Evolutionary conservation across 1,140 invertebrate species (phyloP).

Genomic region (Pseudomyrmex concolor): DNA sequence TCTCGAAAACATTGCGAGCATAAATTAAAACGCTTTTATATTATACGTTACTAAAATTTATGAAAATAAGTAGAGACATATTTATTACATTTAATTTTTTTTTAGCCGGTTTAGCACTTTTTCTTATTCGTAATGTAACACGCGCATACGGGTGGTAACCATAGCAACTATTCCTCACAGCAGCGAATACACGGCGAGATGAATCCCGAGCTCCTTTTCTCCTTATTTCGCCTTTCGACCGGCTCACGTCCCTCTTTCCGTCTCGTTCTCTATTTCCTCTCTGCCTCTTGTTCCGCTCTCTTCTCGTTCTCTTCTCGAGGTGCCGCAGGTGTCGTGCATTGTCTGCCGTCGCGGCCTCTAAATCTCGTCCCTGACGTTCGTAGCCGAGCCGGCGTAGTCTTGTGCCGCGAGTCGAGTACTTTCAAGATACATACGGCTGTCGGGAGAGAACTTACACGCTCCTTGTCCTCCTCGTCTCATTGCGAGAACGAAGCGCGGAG

Average conservation of each 20-base stretch:
- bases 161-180: conserved; percentile 28
- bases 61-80: too few species aligned
- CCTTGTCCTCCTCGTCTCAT: conserved; percentile 68
- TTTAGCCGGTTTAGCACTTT: not conserved
- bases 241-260: not conserved
- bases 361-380: conserved; percentile 79
- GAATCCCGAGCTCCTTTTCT: conserved; percentile 28
- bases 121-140: conserved; percentile 45
- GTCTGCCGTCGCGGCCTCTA: conserved; percentile 81
- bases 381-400: conserved; percentile 51
- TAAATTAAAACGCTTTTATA: too few species aligned
- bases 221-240: conserved; percentile 13
- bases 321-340: conserved; percentile 82
- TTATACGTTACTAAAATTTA: too few species aligned
- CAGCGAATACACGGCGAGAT: conserved; percentile 48
- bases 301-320: conserved; percentile 66
- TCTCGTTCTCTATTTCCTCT: conserved; percentile 20
- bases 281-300: conserved; percentile 25
- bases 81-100: not conserved
- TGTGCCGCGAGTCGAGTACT: conserved; percentile 73
- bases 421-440: conserved; percentile 76
- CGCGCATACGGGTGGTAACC: conserved; percentile 49
- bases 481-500: conserved; percentile 58
- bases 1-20: too few species aligned
- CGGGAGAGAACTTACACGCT: conserved; percentile 70